Evolutionary conservation across 2,113 vertebrate species (phyloP).

Genomic region (Thalassarche chlororhynchos): DNA sequence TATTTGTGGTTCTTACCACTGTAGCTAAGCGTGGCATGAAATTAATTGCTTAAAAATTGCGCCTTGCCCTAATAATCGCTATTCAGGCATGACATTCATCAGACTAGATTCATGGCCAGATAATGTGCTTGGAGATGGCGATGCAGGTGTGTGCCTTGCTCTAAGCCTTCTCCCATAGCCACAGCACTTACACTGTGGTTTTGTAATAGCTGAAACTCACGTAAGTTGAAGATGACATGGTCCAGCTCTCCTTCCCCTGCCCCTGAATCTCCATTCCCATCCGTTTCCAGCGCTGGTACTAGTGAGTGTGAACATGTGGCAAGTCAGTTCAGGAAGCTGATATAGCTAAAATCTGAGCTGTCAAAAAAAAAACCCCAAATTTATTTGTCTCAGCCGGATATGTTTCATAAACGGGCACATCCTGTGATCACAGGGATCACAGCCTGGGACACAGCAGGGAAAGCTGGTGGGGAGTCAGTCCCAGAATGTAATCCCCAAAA

Average conservation of each 20-base stretch:
- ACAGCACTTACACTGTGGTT: not conserved
- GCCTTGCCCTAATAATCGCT: not conserved
- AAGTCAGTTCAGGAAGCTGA: not conserved
- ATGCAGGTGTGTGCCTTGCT: not conserved
- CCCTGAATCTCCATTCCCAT: not conserved
- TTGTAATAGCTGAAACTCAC: not conserved
- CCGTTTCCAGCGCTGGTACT: not conserved
- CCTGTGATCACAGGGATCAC: not conserved
- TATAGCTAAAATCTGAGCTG: not conserved
- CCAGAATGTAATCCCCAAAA: not conserved
- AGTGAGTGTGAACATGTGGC: not conserved
- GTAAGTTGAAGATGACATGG: not conserved
- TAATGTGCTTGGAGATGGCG: not conserved
- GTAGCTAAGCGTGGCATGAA: not conserved
- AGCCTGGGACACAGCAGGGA: not conserved
- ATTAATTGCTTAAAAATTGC: not conserved
- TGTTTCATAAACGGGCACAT: rapidly evolving
- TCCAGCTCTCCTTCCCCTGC: not conserved
- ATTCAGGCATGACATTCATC: not conserved
- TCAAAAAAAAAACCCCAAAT: not conserved
- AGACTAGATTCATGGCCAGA: not conserved
- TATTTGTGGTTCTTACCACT: not conserved
- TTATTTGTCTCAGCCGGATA: not conserved
- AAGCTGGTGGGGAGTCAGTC: not conserved
- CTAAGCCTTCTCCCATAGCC: not conserved